Evolutionary conservation across 2,113 vertebrate genomes (phyloP).

Genomic region (Hymenochirus boettgeri): DNA sequence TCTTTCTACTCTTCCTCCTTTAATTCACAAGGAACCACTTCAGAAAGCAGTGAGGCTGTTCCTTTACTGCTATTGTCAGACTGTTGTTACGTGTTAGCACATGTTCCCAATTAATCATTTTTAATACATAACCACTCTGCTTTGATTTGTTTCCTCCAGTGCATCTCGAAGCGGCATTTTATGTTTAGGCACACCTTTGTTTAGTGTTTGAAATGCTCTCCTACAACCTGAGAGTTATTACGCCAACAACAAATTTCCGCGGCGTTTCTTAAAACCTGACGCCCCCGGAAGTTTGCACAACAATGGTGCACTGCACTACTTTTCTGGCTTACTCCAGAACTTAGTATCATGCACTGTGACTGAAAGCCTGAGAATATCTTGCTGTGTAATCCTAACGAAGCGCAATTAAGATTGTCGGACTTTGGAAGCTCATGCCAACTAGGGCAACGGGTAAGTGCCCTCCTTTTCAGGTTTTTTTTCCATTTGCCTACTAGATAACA

Average conservation of each 20-base stretch:
- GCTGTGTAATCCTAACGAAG: constrained; percentile 96
- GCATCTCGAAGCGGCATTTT: constrained; percentile 97
- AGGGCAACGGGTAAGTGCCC: constrained; percentile 83
- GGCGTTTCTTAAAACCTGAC: constrained; percentile 96
- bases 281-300: constrained; percentile 94
- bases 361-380: constrained; percentile 98
- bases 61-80: too few species aligned
- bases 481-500: neutral
- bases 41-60: too few species aligned
- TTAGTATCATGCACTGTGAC: constrained; percentile 99
- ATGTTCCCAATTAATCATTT: too few species aligned
- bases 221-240: constrained; percentile 94
- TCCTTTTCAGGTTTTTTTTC: neutral
- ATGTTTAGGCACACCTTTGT: constrained; percentile 99
- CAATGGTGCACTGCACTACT: constrained; percentile 98
- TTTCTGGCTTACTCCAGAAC: constrained; percentile 95
- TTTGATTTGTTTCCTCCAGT: constrained; percentile 56
- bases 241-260: constrained; percentile 97
- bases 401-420: constrained; percentile 97
- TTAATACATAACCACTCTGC: neutral
- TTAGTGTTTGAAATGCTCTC: constrained; percentile 99
- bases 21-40: too few species aligned
- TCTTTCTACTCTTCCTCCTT: too few species aligned
- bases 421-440: constrained; percentile 97
- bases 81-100: too few species aligned